phyloP scores from a whole-genome alignment of 2,113 vertebrate genomes.

The Ifrita kowaldi region DNA sequence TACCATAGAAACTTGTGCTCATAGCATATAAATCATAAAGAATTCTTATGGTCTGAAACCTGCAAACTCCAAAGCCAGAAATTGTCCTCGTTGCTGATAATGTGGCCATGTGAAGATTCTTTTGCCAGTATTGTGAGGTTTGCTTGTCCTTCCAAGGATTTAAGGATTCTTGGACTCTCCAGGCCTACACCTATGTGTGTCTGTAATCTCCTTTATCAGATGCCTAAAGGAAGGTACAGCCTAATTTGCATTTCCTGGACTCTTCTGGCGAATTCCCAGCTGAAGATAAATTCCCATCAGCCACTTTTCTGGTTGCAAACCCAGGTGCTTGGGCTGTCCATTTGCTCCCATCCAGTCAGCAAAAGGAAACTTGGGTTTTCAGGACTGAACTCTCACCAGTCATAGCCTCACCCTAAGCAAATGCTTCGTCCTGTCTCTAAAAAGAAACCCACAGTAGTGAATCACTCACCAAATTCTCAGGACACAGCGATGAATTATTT shows the following conservation, averaged over 20 bases:
- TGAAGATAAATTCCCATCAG: neutral
- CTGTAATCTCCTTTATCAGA: neutral
- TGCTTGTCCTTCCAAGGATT: neutral
- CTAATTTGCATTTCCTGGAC: fast-evolving
- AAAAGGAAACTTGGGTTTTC: neutral
- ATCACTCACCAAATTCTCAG: neutral
- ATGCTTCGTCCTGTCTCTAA: neutral
- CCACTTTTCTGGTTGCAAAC: neutral
- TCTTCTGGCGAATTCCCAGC: neutral
- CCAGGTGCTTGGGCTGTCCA: neutral
- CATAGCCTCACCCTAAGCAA: fast-evolving
- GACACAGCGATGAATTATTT: neutral
- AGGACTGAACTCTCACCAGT: neutral
- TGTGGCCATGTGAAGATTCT: neutral
- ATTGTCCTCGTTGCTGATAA: neutral
- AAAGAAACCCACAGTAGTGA: neutral
- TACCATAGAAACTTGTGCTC: neutral
- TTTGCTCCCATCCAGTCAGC: neutral
- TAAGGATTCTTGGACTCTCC: neutral
- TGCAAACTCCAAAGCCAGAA: neutral
- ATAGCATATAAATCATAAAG: neutral
- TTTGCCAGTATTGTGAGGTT: neutral
- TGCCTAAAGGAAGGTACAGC: neutral
- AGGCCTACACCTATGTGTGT: fast-evolving
- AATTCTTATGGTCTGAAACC: neutral